Evolutionary conservation across 2,797 vertebrate genomes (phyloP).

Genomic region (Bradypodion ventrale): DNA sequence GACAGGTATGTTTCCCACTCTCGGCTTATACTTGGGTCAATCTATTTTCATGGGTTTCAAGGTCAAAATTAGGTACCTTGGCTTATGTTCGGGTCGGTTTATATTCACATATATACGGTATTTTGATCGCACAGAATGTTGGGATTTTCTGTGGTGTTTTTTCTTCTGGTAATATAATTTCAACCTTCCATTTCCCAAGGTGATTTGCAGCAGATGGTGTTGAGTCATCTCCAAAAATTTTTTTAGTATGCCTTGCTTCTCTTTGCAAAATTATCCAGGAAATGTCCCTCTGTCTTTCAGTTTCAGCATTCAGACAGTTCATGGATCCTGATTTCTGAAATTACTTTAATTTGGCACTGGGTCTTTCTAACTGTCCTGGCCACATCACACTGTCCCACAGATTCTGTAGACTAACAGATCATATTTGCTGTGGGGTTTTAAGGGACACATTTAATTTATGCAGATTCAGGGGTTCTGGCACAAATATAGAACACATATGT

Average conservation of each 20-base stretch:
- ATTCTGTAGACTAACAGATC: too few relatives aligned
- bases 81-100: too few relatives aligned
- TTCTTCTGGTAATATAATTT: background rate
- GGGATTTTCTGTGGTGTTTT: background rate
- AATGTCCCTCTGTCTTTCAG: conserved; percentile 43
- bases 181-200: background rate
- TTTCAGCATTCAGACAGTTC: background rate
- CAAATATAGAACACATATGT: too few relatives aligned
- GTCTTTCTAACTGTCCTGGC: background rate
- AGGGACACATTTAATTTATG: too few relatives aligned
- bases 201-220: conserved; percentile 1
- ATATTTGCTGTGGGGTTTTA: too few relatives aligned
- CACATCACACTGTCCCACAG: background rate
- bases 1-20: too few relatives aligned
- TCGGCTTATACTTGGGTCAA: too few relatives aligned
- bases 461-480: too few relatives aligned
- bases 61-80: too few relatives aligned
- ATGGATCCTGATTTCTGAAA: background rate
- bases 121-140: background rate
- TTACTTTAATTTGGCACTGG: background rate
- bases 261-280: conserved; percentile 29
- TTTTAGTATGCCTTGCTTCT: background rate
- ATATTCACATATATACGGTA: too few relatives aligned
- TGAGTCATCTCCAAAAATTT: background rate
- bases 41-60: too few relatives aligned